phyloP scores from a whole-genome alignment of 2,113 vertebrate species.

The Poeciliopsis occidentalis region DNA sequence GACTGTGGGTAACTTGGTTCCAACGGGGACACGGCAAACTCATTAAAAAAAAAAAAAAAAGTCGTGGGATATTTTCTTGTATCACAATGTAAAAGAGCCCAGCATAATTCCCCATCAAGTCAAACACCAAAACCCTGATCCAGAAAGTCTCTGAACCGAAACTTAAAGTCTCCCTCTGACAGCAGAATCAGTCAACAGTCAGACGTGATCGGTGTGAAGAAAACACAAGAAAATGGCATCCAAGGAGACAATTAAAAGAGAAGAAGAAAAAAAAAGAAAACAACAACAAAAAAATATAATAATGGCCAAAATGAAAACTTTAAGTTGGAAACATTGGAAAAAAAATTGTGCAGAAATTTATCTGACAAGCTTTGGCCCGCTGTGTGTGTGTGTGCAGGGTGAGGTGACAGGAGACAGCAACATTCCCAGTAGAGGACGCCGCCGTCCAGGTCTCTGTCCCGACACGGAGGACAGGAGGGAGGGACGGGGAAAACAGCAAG shows the following conservation, averaged over 20 bases:
- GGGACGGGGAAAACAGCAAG: constrained; percentile 24
- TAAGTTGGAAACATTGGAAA: background rate
- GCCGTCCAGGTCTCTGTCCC: constrained; percentile 40
- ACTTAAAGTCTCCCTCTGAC: constrained; percentile 1
- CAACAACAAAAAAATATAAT: background rate
- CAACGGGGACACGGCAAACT: constrained; percentile 47
- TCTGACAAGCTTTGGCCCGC: constrained; percentile 65
- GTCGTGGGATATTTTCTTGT: constrained; percentile 32
- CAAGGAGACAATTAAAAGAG: constrained; percentile 4
- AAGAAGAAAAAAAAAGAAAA: constrained; percentile 16
- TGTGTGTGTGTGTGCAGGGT: constrained; percentile 48
- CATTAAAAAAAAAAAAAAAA: constrained; percentile 46
- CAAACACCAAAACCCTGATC: constrained; percentile 28
- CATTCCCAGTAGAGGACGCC: constrained; percentile 32
- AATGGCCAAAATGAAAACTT: background rate
- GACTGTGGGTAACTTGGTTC: constrained; percentile 37
- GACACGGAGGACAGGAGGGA: constrained; percentile 13
- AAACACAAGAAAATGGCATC: constrained; percentile 17
- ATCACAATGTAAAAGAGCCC: constrained; percentile 47
- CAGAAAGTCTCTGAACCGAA: constrained; percentile 27
- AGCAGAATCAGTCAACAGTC: constrained; percentile 19
- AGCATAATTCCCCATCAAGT: constrained; percentile 39
- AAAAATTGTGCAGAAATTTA: constrained; percentile 40
- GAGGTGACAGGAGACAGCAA: constrained; percentile 35
- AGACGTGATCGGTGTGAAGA: constrained; percentile 5